A percentile compares a stretch with the other conserved stretches of the same genome.
phyloP scores from a whole-genome alignment of 1,140 invertebrate species.

The Phthorimaea operculella region DNA sequence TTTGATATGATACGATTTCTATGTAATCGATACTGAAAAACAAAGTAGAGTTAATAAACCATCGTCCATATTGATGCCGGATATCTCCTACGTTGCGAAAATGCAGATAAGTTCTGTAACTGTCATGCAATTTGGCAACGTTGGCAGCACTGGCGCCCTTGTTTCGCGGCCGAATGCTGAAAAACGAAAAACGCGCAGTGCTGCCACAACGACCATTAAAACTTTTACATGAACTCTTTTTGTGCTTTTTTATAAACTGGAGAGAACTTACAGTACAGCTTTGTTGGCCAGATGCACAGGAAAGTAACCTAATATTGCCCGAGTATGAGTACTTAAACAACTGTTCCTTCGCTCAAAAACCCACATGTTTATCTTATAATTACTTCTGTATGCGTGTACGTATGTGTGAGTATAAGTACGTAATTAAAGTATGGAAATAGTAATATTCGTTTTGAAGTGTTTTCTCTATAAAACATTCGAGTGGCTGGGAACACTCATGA shows the following conservation, averaged over 20 bases:
- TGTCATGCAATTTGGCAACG: too few relatives aligned
- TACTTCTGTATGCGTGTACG: conserved; percentile 19
- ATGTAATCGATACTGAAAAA: too few relatives aligned
- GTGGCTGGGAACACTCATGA: conserved; percentile 52
- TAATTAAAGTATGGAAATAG: conserved; percentile 64
- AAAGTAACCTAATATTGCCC: conserved; percentile 35
- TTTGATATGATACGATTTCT: too few relatives aligned
- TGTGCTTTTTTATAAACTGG: not conserved
- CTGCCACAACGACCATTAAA: too few relatives aligned
- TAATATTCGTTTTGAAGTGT: conserved; percentile 42
- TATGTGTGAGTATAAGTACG: conserved; percentile 38
- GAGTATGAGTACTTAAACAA: conserved; percentile 24
- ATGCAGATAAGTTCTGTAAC: too few relatives aligned
- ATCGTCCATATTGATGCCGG: too few relatives aligned
- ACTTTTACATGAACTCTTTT: conserved; percentile 3
- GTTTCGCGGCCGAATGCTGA: too few relatives aligned
- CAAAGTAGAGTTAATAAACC: too few relatives aligned
- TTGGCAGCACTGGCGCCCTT: too few relatives aligned
- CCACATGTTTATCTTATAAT: conserved; percentile 53
- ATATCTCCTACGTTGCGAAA: too few relatives aligned
- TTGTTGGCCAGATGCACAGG: conserved; percentile 12
- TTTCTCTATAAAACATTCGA: conserved; percentile 63
- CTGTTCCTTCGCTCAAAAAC: conserved; percentile 36
- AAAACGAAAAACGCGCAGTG: too few relatives aligned
- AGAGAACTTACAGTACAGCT: conserved; percentile 1